Evolutionary conservation across 1,140 invertebrate species (phyloP), one percentile per base, ranked within the genome.

Genomic region (Colletes latitarsis): DNA sequence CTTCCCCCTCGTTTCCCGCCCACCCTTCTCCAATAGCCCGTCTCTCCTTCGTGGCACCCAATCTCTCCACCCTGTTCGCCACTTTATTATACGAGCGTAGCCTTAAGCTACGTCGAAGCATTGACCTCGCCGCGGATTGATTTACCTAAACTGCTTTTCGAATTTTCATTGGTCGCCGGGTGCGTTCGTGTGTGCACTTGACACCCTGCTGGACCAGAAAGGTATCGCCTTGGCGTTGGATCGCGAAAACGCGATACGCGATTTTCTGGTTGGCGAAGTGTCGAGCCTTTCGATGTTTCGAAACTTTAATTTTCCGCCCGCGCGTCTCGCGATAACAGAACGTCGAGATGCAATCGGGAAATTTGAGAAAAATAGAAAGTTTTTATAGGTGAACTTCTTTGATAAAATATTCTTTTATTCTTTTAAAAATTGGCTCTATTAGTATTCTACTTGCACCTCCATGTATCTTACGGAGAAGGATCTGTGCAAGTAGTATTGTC

Each of bases 91-190:
- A 69, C 82, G 77, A 68, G 81, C 76, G 71, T 60, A 74, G 76
- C 86, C 85, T 86, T 82, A 62, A 87, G 82, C 77, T 15, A 75
- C 70, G 46, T 17, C 78, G 78, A 86, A 84, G 74, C 85, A 62
- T 72, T 86, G 82, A 87, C 78, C 85, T 63, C 63, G 21, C 41
- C 57, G 78, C 76, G 82, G 83, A 89, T 91, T 89, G 90, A 91
- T 91, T 90, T 87, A 88, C 81, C 84, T 87, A 89, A 88, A 88
- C 86, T 84, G 86, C 88, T 90, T 88, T 88, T 73, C 88, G 79
- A 90, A 91, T 91, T 91, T 90, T 90, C 89, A 88, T 89, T 85
- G 63, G 58, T 67, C 74, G 53, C 19, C 71, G 10, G 53, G 4
- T 46, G 53, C 58, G n/a, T 9, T 43, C 30, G 74, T 30, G 68